Conservation (phyloP, 2,113 vertebrate genomes). For the Azemiops feae region DNA sequence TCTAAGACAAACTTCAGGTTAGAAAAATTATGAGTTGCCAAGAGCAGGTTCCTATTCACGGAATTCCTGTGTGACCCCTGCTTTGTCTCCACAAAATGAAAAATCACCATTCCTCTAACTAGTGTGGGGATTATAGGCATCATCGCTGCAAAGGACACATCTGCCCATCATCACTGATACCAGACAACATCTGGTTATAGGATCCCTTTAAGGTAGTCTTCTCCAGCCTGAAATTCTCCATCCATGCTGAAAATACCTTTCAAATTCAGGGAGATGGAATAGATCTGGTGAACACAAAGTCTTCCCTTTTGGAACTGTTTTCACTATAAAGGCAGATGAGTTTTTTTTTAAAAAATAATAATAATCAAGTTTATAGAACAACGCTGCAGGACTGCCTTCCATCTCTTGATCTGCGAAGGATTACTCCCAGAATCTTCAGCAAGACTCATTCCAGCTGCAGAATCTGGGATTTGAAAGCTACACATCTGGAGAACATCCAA, state of each 20-base stretch:
- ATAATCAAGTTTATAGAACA: neutral
- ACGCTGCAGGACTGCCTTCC: neutral
- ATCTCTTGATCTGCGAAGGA: neutral
- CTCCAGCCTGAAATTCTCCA: neutral
- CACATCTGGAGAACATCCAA: neutral
- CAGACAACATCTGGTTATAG: neutral
- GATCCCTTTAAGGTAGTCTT: neutral
- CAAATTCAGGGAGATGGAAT: neutral
- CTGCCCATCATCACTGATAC: neutral
- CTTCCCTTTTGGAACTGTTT: neutral
- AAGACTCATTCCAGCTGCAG: neutral
- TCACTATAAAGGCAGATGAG: neutral
- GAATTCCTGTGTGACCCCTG: too few species aligned
- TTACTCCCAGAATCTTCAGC: neutral
- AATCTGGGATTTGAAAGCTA: neutral
- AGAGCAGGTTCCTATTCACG: neutral
- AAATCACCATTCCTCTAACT: neutral
- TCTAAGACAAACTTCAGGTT: neutral
- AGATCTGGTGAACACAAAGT: neutral
- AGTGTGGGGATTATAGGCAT: neutral
- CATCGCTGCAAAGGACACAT: neutral
- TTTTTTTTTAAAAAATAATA: neutral
- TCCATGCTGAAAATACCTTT: neutral
- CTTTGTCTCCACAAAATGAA: neutral
- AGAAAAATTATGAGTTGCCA: neutral